phyloP scores from a whole-genome alignment of 2,113 vertebrate species.

The Onychorhynchus coronatus region DNA sequence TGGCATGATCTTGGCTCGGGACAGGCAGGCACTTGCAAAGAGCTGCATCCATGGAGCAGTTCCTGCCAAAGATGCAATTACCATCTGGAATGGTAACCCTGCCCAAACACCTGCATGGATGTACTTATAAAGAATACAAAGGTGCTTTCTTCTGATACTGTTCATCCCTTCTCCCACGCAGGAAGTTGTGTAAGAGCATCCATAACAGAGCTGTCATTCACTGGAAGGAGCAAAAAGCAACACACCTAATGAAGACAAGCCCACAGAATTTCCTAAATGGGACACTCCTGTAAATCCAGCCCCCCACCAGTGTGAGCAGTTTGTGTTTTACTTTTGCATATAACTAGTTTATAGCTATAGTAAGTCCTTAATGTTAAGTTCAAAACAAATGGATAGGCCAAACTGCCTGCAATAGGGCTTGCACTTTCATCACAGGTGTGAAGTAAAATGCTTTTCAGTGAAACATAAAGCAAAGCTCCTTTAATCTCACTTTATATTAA shows the following conservation, averaged over 20 bases:
- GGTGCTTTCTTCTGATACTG: background rate
- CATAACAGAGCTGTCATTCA: background rate
- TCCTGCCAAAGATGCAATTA: background rate
- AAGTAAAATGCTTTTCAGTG: background rate
- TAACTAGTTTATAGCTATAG: background rate
- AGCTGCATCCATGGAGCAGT: background rate
- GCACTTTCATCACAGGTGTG: background rate
- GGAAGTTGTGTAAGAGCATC: conserved; percentile 14
- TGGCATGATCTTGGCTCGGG: background rate
- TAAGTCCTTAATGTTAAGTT: background rate
- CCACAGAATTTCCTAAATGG: background rate
- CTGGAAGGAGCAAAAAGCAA: background rate
- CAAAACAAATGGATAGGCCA: background rate
- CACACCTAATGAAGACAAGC: background rate
- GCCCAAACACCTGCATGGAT: background rate
- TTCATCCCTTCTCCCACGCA: background rate
- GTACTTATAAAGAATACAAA: background rate
- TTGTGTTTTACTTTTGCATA: background rate
- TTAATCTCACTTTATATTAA: background rate
- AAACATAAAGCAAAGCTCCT: background rate
- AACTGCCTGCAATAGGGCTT: background rate
- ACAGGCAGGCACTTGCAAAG: background rate
- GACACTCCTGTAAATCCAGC: background rate
- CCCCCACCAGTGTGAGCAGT: background rate
- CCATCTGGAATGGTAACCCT: background rate